Base-by-base conservation (phyloP, 2,888 invertebrate species). In the Heterodera filipjevi region DNA sequence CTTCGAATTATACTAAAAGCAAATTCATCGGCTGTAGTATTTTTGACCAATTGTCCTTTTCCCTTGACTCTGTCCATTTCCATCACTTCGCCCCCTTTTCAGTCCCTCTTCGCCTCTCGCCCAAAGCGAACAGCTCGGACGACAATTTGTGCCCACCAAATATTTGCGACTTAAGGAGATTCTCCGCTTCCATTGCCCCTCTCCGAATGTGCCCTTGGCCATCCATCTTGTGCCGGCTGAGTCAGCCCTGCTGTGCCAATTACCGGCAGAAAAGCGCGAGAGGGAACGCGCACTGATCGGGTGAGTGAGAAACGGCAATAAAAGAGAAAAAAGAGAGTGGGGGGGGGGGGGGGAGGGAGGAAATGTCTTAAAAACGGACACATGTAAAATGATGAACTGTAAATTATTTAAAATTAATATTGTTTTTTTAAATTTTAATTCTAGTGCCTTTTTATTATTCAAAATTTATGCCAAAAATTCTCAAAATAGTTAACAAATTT, bases 41-140 rank as follows among this genome's bases (percentile, higher is more conserved):
- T 19, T 10, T 32, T 33, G 19, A 35, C 16, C 19, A 32, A 53
- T 53, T 44, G 44, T 5, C 44, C 44, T 5, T 53, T 53, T 19
- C 19, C 19, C 19, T 49, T 49, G 49, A 10, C 19, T 59, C 19
- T 3, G 6, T 22, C 59, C 27, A 5, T n/a, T 59, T 27, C 49
- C n/a, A n/a, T n/a, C 59, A 59, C 0, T 59, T 59, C 27, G 49
- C 49, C 22, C 19, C 59, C 8, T 27, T 27, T 27, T 59, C 59
- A 59, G 59, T 10, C 59, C 59, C 3, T 10, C 59, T 10, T 59
- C 59, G 27, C 59, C 59, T 10, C 59, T 59, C 27, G 59, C 59
- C 72, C 22, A 82, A 79, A 35, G 87, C 82, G 71, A 86, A 82
- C 10, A 84, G 64, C 77, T 87, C 86, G 16, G 87, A 79, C n/a